Evolutionary conservation across 2,797 vertebrate genomes (phyloP), one percentile per base, ranked within the genome.

Genomic region (Paedocypris micromegethes): DNA sequence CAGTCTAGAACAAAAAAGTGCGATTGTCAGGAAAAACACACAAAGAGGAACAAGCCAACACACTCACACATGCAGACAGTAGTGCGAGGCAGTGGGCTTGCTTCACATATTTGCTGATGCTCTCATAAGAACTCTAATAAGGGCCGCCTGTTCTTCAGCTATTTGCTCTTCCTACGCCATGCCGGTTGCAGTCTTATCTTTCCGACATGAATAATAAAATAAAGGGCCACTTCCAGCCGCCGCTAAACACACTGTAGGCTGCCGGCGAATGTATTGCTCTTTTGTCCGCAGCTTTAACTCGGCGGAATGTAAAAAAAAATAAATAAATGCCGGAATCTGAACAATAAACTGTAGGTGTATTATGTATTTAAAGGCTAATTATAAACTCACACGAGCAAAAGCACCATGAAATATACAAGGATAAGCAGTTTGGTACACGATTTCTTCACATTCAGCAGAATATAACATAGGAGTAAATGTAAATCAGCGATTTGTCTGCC

Each of bases 21-120:
- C 39, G 59, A 4, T 67, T 50, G 9, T 60, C 1, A 46, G 51
- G 61, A 59, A 42, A 66, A 39, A 73, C 38, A 39, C 57, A 52
- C 51, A 70, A 64, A 57, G 72, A 72, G 66, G 73, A 78, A 75
- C 74, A 70, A 67, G 64, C 56, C 59, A 64, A 23, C 38, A 47
- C 51, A 48, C 7, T 59, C 37, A 56, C 60, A 69, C 56, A 57
- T 48, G 53, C 48, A 54, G 41, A 50, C 50, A 38, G 59, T 64
- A 54, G 78, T 82, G 81, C 83, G 84, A 87, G 86, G 85, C 80
- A 87, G 88, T 86, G 78, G 89, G 92, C 86, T 87, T 42, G 81
- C 81, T 79, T 66, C 61, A 87, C 89, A 92, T 87, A 86, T 88
- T 87, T 89, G 84, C 85, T 84, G 85, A 78, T 77, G 74, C 72